A percentile compares a stretch with the other conserved stretches of the same genome.
Conservation (phyloP, 1,140 invertebrate species). For the Harlomillsia oculata region DNA sequence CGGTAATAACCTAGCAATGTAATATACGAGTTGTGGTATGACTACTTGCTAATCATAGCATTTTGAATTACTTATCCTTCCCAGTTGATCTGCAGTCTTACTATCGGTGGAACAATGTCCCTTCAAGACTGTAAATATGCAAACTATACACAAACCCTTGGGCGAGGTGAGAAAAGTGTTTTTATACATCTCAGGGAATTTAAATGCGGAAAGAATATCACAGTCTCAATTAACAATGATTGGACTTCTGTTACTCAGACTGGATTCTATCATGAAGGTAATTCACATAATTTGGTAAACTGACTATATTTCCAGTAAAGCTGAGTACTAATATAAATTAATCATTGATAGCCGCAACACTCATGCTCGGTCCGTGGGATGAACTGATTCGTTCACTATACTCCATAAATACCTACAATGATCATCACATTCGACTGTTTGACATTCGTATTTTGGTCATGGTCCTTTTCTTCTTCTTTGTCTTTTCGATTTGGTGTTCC, state of each 20-base stretch:
- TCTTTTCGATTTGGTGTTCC: constrained; percentile 42
- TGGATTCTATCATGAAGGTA: constrained; percentile 29
- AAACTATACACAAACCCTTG: constrained; percentile 2
- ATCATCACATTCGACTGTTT: too few species aligned
- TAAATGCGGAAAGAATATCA: constrained; percentile 23
- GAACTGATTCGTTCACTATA: constrained; percentile 43
- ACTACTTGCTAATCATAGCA: not conserved
- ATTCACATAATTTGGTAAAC: too few species aligned
- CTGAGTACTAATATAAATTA: too few species aligned
- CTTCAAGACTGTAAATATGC: constrained; percentile 10
- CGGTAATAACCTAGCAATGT: too few species aligned
- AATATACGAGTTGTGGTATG: not conserved
- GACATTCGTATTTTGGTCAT: constrained; percentile 37
- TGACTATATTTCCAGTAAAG: too few species aligned
- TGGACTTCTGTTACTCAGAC: constrained; percentile 16
- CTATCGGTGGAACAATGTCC: constrained; percentile 14
- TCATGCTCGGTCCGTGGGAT: constrained; percentile 43
- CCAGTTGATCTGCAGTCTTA: constrained; percentile 18
- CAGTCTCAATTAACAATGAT: not conserved
- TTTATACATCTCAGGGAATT: constrained; percentile 10
- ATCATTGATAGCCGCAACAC: constrained; percentile 40
- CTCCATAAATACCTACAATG: constrained; percentile 41
- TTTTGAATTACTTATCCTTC: constrained; percentile 7
- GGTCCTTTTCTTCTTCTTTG: constrained; percentile 37
- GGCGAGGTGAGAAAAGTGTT: constrained; percentile 11